Evolutionary conservation across 2,113 vertebrate species (phyloP).

Genomic region (Rhipidura dahli): DNA sequence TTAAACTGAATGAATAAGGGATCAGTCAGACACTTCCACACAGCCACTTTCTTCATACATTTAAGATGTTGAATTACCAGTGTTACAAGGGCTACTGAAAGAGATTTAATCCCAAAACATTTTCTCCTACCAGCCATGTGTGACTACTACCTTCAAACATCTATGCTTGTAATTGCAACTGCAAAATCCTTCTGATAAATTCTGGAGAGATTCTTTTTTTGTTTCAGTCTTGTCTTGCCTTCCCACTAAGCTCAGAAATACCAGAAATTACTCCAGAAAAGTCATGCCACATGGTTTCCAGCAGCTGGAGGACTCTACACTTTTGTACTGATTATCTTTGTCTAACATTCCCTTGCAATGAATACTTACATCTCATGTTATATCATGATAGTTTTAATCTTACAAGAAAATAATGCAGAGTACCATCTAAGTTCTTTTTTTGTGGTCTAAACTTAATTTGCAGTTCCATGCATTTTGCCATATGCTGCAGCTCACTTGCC

Average conservation of each 20-base stretch:
- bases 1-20: neutral
- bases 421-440: neutral
- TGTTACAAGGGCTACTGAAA: neutral
- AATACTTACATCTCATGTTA: neutral
- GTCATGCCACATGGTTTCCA: neutral
- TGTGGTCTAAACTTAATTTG: neutral
- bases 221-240: neutral
- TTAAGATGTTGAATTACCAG: neutral
- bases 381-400: neutral
- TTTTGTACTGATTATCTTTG: neutral
- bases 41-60: neutral
- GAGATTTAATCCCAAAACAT: neutral
- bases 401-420: neutral
- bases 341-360: neutral
- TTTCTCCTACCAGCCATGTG: neutral
- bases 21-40: neutral
- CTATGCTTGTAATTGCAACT: neutral
- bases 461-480: neutral
- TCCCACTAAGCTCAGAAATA: neutral
- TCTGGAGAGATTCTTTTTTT: rapidly evolving
- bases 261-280: neutral
- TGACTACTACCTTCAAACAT: neutral
- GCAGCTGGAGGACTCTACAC: neutral
- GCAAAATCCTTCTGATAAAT: neutral
- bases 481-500: neutral